A percentile compares a stretch with the other conserved stretches of the same genome.
phyloP scores from a whole-genome alignment of 2,888 invertebrate genomes.

The Helicoverpa assulta region DNA sequence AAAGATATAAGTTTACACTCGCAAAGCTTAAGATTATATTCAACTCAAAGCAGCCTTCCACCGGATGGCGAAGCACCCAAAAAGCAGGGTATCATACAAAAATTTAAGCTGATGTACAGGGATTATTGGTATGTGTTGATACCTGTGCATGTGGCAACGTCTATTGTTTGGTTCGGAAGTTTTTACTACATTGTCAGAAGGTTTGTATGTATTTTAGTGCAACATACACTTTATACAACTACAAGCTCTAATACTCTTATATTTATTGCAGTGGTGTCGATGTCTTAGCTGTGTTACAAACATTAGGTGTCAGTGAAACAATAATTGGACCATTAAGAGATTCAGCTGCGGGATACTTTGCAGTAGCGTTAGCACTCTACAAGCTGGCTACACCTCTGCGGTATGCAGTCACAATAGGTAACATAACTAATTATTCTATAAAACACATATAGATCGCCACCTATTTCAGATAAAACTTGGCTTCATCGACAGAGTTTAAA shows the following conservation, averaged over 20 bases:
- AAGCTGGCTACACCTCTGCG: slow-evolving; percentile 97
- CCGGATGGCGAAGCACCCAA: slow-evolving; percentile 61
- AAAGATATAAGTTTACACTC: slow-evolving; percentile 63
- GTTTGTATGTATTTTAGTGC: slow-evolving; percentile 84
- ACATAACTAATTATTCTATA: slow-evolving; percentile 49
- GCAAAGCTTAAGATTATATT: slow-evolving; percentile 66
- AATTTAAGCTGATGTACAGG: slow-evolving; percentile 97
- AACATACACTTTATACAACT: background rate
- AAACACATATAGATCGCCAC: background rate
- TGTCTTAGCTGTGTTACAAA: slow-evolving; percentile 94
- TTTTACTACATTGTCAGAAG: slow-evolving; percentile 96
- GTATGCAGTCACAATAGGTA: slow-evolving; percentile 97
- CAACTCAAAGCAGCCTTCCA: slow-evolving; percentile 63
- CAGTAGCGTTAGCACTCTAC: slow-evolving; percentile 97
- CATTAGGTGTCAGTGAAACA: slow-evolving; percentile 94
- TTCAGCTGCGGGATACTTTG: slow-evolving; percentile 96
- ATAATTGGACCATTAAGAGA: slow-evolving; percentile 94
- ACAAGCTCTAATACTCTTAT: slow-evolving; percentile 10
- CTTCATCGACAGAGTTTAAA: slow-evolving; percentile 17
- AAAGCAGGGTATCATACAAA: slow-evolving; percentile 92
- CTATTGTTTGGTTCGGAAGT: slow-evolving; percentile 95
- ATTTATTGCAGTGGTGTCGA: slow-evolving; percentile 96
- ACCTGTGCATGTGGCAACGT: slow-evolving; percentile 97
- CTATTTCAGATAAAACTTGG: slow-evolving; percentile 11
- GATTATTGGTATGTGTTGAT: slow-evolving; percentile 99